A percentile compares a stretch with the other conserved stretches of the same genome.
phyloP scores from a whole-genome alignment of 2,888 invertebrate genomes.

The Pseudolycoriella hygida region DNA sequence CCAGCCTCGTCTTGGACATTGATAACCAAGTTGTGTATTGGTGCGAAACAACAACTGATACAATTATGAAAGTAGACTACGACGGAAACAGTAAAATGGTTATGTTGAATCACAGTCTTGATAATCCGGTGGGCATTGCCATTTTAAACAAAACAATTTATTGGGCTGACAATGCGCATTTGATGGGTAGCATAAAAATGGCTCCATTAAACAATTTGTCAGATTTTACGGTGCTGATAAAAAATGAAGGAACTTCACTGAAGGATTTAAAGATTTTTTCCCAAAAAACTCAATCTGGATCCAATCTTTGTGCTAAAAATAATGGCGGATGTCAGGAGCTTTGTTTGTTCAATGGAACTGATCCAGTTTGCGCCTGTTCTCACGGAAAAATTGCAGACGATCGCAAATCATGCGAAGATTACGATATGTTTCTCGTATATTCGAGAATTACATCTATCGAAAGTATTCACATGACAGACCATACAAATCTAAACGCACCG shows the following conservation, averaged over 20 bases:
- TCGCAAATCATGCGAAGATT: constrained; percentile 49
- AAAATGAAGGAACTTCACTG: constrained; percentile 41
- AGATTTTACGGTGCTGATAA: constrained; percentile 35
- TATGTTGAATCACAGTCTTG: constrained; percentile 33
- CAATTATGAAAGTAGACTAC: constrained; percentile 53
- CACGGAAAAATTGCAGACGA: constrained; percentile 55
- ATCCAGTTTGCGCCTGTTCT: constrained; percentile 60
- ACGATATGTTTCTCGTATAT: constrained; percentile 67
- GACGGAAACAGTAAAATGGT: constrained; percentile 41
- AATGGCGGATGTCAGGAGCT: constrained; percentile 64
- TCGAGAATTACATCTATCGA: constrained; percentile 67
- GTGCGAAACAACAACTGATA: constrained; percentile 51
- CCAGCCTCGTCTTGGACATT: constrained; percentile 24
- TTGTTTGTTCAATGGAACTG: constrained; percentile 53
- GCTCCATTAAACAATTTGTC: constrained; percentile 41
- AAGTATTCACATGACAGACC: constrained; percentile 57
- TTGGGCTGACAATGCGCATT: constrained; percentile 56
- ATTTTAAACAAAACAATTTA: constrained; percentile 43
- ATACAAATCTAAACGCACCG: constrained; percentile 58
- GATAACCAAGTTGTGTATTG: constrained; percentile 51
- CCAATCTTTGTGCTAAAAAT: constrained; percentile 42
- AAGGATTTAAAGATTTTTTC: constrained; percentile 50
- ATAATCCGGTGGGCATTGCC: constrained; percentile 47
- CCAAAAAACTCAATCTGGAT: constrained; percentile 33
- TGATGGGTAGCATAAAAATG: constrained; percentile 38